These are phyloP conservation scores for Lasiurus borealis DNA, from an alignment of 2,113 vertebrate species.

Conservation along the genomic window DNA sequence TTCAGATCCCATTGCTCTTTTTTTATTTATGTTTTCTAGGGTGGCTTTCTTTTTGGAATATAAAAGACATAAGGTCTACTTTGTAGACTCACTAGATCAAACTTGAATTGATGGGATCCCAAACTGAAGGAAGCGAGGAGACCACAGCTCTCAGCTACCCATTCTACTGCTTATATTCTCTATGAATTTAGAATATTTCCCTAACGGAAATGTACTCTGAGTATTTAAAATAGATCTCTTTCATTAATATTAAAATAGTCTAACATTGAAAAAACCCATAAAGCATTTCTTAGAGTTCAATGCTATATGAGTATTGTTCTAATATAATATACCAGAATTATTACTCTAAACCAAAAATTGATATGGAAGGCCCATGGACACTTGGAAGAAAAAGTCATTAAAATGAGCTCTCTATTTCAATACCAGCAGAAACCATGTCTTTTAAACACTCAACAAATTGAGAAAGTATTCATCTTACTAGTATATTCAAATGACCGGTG, in stretches of 20 bases:
- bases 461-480: slow-evolving; percentile 18
- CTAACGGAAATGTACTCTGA: not conserved
- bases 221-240: not conserved
- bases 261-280: not conserved
- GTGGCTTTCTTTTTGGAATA: slow-evolving; percentile 14
- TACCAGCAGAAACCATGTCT: not conserved
- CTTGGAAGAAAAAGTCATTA: slow-evolving; percentile 33
- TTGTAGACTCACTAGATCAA: not conserved
- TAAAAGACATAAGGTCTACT: not conserved
- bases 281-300: not conserved
- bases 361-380: not conserved
- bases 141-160: not conserved
- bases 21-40: not conserved
- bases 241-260: not conserved
- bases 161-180: not conserved
- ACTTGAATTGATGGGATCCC: not conserved
- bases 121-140: not conserved
- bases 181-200: not conserved
- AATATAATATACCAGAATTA: not conserved
- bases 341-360: slow-evolving; percentile 15
- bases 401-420: slow-evolving; percentile 42
- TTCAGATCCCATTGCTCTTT: not conserved
- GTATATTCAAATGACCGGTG: not conserved
- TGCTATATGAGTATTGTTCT: not conserved
- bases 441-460: slow-evolving; percentile 6